phyloP scores from a whole-genome alignment of 2,113 vertebrate species.

The Calcarius ornatus region DNA sequence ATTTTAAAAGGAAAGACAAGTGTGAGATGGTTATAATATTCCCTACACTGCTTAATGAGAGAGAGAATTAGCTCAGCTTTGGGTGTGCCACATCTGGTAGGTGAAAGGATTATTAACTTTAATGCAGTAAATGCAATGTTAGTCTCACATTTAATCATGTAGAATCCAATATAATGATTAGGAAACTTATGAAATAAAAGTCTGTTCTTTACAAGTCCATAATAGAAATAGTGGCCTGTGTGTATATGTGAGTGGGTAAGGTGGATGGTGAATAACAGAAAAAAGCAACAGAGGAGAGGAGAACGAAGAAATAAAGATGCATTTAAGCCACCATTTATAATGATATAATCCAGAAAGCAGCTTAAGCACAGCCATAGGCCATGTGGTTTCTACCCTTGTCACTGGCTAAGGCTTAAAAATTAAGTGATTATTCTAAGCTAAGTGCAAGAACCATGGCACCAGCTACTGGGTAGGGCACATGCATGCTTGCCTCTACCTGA shows the following conservation, averaged over 20 bases:
- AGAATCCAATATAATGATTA: not conserved
- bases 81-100: conserved; percentile 29
- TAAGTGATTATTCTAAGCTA: not conserved
- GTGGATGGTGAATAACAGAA: not conserved
- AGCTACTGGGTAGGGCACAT: not conserved
- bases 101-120: conserved; percentile 61
- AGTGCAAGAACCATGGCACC: not conserved
- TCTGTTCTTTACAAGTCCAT: not conserved
- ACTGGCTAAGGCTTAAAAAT: not conserved
- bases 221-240: not conserved
- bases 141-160: not conserved
- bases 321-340: not conserved
- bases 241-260: not conserved
- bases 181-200: not conserved
- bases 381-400: not conserved
- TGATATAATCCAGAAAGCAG: not conserved
- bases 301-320: not conserved
- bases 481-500: not conserved
- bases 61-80: conserved; percentile 50
- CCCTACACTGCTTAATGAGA: conserved; percentile 47
- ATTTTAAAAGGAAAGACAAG: conserved; percentile 13
- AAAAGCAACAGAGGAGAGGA: not conserved
- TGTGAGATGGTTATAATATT: not conserved
- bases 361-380: not conserved
- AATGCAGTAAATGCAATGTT: conserved; percentile 18